Evolutionary conservation across 2,888 invertebrate genomes (phyloP).

Genomic region (Apamea anceps): DNA sequence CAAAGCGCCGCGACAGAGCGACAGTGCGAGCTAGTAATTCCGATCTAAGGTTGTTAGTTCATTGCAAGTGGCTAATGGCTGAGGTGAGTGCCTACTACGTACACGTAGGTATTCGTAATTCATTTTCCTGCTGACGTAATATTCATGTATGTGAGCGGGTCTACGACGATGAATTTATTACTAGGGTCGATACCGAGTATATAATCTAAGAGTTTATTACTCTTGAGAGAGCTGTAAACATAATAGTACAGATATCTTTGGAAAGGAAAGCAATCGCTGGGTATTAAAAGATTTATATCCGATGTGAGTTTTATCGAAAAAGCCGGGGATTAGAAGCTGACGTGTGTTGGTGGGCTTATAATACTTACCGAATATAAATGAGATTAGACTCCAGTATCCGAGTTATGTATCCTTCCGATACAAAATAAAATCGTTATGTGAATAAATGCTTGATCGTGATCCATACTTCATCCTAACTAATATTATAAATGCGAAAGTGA

Average conservation of each 20-base stretch:
- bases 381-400: slow-evolving; percentile 26
- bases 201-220: slow-evolving; percentile 57
- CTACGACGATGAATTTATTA: slow-evolving; percentile 61
- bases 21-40: slow-evolving; percentile 52
- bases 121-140: slow-evolving; percentile 62
- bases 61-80: slow-evolving; percentile 63
- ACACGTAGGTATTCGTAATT: slow-evolving; percentile 51
- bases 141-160: slow-evolving; percentile 50
- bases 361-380: slow-evolving; percentile 49
- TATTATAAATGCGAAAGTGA: background rate
- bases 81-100: slow-evolving; percentile 52
- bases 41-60: slow-evolving; percentile 65
- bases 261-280: slow-evolving; percentile 34
- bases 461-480: background rate
- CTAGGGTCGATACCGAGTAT: slow-evolving; percentile 49
- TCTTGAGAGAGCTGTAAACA: slow-evolving; percentile 59
- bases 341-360: slow-evolving; percentile 50
- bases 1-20: slow-evolving; percentile 52
- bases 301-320: slow-evolving; percentile 54
- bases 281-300: slow-evolving; percentile 55
- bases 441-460: slow-evolving; percentile 10
- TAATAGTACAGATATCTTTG: slow-evolving; percentile 50
- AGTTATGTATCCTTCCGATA: slow-evolving; percentile 16
- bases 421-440: slow-evolving; percentile 17
- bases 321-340: slow-evolving; percentile 50